Evolutionary conservation across 2,888 invertebrate species (phyloP).

Genomic region (Seira sanloemensis): DNA sequence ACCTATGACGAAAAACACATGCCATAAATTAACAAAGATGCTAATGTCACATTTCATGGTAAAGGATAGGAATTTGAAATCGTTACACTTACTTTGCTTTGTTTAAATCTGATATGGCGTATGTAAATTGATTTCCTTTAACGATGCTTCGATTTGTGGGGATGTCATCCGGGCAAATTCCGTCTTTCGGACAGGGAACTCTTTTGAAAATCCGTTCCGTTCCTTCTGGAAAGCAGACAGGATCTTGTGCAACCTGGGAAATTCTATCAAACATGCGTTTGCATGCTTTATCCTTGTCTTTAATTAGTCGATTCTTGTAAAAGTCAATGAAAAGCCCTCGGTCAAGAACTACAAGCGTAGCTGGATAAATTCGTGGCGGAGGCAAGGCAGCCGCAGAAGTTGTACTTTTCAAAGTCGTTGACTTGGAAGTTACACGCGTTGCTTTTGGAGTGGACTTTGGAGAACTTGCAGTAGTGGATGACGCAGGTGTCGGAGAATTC

Average conservation of each 20-base stretch:
- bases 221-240: conserved; percentile 86
- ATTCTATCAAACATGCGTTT: conserved; percentile 90
- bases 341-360: conserved; percentile 93
- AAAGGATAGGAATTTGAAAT: not conserved
- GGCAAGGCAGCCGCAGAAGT: not conserved
- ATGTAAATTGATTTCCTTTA: conserved; percentile 93
- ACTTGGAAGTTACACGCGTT: conserved; percentile 8
- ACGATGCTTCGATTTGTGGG: conserved; percentile 90
- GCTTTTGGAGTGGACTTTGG: conserved; percentile 25
- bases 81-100: conserved; percentile 86
- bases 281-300: conserved; percentile 84
- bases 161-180: conserved; percentile 88
- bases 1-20: conserved; percentile 81
- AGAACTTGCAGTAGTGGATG: conserved; percentile 28
- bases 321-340: conserved; percentile 91
- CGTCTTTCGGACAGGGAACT: conserved; percentile 87
- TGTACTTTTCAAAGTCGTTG: conserved; percentile 34
- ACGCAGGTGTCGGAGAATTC: conserved; percentile 16
- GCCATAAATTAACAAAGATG: no score
- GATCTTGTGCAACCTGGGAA: conserved; percentile 89
- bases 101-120: conserved; percentile 90
- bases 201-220: conserved; percentile 87
- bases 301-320: conserved; percentile 85
- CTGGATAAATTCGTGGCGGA: conserved; percentile 75
- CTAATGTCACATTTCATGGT: no score